A percentile compares a stretch with the other conserved stretches of the same genome.
phyloP scores from a whole-genome alignment of 2,888 invertebrate genomes.

The Drosophila nr. medialis region DNA sequence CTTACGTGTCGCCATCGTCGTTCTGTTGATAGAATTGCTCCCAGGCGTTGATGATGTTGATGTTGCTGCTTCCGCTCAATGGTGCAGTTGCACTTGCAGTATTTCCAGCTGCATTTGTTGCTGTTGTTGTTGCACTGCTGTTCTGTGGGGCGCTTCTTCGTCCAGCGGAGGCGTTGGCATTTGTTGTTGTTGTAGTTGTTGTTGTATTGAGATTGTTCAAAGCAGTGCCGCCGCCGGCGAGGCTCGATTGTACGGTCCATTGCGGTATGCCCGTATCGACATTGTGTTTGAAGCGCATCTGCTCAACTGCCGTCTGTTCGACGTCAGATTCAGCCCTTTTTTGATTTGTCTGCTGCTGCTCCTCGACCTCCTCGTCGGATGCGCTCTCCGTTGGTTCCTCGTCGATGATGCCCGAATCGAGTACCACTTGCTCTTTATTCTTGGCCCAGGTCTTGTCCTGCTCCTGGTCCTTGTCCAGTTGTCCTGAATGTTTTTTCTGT shows the following conservation, averaged over 20 bases:
- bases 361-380: constrained; percentile 24
- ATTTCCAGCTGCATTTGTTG: constrained; percentile 48
- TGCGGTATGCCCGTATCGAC: constrained; percentile 87
- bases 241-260: constrained; percentile 85
- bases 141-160: constrained; percentile 42
- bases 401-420: constrained; percentile 65
- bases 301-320: constrained; percentile 52
- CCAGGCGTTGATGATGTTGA: constrained; percentile 85
- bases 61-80: constrained; percentile 43
- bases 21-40: constrained; percentile 91
- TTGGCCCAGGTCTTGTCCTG: constrained; percentile 31
- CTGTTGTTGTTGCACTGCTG: constrained; percentile 16
- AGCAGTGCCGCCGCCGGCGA: constrained; percentile 44
- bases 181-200: constrained; percentile 44
- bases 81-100: constrained; percentile 64
- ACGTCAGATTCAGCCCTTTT: constrained; percentile 39
- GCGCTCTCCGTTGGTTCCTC: constrained; percentile 45
- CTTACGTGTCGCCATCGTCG: constrained; percentile 96
- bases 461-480: constrained; percentile 18
- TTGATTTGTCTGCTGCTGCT: constrained; percentile 17
- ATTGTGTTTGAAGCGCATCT: constrained; percentile 89
- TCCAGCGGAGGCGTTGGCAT: constrained; percentile 48
- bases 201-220: constrained; percentile 62
- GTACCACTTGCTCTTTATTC: constrained; percentile 40
- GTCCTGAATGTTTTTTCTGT: constrained; percentile 28